Conservation (phyloP, 2,113 vertebrate species). For the Scortum barcoo region DNA sequence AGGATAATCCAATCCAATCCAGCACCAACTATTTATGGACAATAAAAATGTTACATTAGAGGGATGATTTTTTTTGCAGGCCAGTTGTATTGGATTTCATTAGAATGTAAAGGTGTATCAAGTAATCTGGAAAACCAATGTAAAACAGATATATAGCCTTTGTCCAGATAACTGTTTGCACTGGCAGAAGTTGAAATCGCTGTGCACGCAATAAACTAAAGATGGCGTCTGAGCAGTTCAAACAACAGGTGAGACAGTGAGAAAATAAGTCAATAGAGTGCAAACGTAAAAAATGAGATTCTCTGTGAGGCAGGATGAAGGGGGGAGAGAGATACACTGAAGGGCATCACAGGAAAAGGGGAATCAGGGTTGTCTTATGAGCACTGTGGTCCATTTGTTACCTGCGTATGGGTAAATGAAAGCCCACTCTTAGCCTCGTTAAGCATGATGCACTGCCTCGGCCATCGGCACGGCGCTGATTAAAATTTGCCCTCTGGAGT, state of each 20-base stretch:
- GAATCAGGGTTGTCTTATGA: slow-evolving; percentile 47
- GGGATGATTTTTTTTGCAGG: not conserved
- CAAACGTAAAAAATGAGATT: not conserved
- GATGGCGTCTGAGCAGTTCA: slow-evolving; percentile 1
- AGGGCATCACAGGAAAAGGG: slow-evolving; percentile 51
- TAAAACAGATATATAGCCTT: slow-evolving; percentile 5
- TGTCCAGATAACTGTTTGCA: not conserved
- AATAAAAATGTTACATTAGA: not conserved
- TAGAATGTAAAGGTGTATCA: slow-evolving; percentile 3
- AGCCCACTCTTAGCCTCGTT: slow-evolving; percentile 77
- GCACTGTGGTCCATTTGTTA: slow-evolving; percentile 74
- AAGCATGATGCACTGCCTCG: slow-evolving; percentile 74
- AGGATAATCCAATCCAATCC: not conserved
- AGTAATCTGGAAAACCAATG: slow-evolving; percentile 4
- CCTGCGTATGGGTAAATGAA: slow-evolving; percentile 71
- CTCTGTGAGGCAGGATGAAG: slow-evolving; percentile 2
- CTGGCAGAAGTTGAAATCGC: slow-evolving; percentile 6
- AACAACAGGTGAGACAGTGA: not conserved
- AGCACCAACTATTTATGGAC: not conserved
- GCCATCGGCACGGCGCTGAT: slow-evolving; percentile 70
- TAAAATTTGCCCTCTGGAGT: slow-evolving; percentile 75
- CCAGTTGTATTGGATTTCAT: not conserved
- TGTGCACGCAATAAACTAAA: slow-evolving; percentile 1
- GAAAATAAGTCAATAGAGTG: not conserved
- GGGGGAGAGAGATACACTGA: slow-evolving; percentile 18